phyloP scores from a whole-genome alignment of 1,140 invertebrate species.

The Halyomorpha halys region DNA sequence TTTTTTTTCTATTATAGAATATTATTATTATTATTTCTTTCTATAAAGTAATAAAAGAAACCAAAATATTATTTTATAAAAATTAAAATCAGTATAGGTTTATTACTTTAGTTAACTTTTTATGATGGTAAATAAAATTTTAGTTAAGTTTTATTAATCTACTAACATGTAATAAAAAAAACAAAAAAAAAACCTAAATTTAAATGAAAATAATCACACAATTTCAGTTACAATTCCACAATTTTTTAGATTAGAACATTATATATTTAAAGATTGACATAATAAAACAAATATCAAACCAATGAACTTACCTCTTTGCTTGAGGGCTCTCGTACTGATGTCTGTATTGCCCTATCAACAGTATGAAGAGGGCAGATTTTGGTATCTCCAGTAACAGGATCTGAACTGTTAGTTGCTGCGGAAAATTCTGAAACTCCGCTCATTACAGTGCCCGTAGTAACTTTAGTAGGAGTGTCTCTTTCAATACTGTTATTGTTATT shows the following conservation, averaged over 20 bases:
- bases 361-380: conserved; percentile 44
- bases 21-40: neutral
- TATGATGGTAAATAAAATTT: no score
- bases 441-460: conserved; percentile 19
- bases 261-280: neutral
- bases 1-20: neutral
- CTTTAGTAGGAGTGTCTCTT: conserved; percentile 22
- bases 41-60: neutral
- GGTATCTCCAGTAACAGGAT: neutral
- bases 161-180: neutral
- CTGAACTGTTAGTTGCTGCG: neutral
- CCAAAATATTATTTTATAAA: neutral
- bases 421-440: conserved; percentile 19
- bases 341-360: conserved; percentile 63
- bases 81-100: no score
- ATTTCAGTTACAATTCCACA: neutral
- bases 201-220: neutral
- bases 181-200: no score
- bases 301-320: conserved; percentile 16
- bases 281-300: neutral
- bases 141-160: no score
- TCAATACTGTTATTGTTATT: conserved; percentile 41
- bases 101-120: no score
- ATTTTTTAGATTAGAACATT: neutral
- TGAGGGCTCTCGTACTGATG: conserved; percentile 37